phyloP scores from a whole-genome alignment of 1,140 invertebrate genomes.

The Gonioctena quinquepunctata region DNA sequence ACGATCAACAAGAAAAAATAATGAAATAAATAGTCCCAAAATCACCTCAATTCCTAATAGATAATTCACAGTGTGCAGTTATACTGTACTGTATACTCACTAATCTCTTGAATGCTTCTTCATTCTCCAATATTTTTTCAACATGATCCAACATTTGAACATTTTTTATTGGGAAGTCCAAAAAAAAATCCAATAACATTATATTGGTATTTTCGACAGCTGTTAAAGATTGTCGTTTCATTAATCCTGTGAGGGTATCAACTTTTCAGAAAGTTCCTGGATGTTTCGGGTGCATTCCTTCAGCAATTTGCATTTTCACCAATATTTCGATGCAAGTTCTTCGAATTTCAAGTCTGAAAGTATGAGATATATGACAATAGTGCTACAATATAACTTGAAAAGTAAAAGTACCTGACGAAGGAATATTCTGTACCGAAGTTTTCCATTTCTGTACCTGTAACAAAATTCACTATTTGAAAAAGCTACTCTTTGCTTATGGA shows the following conservation, averaged over 20 bases:
- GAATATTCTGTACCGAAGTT: not conserved
- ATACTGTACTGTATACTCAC: slow-evolving; percentile 3
- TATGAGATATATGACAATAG: not conserved
- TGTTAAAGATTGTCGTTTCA: too few relatives aligned
- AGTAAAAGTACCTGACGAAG: not conserved
- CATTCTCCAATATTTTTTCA: not conserved
- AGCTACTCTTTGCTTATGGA: too few relatives aligned
- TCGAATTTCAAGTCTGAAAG: not conserved
- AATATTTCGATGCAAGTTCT: not conserved
- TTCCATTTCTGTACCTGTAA: not conserved
- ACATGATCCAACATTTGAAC: not conserved
- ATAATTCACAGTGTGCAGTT: too few relatives aligned
- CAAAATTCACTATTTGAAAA: too few relatives aligned
- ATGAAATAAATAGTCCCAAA: too few relatives aligned
- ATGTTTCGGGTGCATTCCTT: too few relatives aligned
- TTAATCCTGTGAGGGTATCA: too few relatives aligned
- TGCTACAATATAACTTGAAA: not conserved
- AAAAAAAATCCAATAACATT: too few relatives aligned
- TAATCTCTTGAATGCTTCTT: not conserved
- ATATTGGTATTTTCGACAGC: too few relatives aligned
- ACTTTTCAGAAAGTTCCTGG: not conserved
- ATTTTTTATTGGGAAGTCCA: not conserved
- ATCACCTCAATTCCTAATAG: too few relatives aligned
- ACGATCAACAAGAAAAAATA: too few relatives aligned
- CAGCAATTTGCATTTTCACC: not conserved